These are phyloP conservation scores for Tenthredo distinguenda DNA, from an alignment of 2,888 invertebrate species.

Conservation along the genomic window DNA sequence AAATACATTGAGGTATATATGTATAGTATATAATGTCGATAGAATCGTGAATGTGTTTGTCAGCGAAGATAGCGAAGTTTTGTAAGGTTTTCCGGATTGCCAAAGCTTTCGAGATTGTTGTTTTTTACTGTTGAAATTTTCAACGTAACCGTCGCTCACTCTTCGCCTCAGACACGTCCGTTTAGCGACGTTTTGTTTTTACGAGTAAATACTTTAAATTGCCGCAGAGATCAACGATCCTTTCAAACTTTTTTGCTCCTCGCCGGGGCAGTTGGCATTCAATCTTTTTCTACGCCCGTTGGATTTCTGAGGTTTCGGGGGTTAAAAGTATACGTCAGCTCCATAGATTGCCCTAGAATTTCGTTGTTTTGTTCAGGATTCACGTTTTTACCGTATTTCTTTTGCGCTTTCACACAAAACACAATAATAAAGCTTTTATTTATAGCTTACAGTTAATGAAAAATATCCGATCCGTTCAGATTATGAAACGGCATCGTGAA, in stretches of 20 bases:
- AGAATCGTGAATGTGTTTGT: not conserved
- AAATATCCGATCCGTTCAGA: not conserved
- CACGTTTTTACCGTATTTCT: not conserved
- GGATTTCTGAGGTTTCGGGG: conserved; percentile 29
- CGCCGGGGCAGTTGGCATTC: conserved; percentile 20
- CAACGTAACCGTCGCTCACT: conserved; percentile 27
- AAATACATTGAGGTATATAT: not conserved
- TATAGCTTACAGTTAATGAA: not conserved
- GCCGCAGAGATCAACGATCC: conserved; percentile 32
- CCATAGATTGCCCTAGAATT: conserved; percentile 23
- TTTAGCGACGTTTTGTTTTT: conserved; percentile 38
- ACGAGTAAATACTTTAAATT: conserved; percentile 42
- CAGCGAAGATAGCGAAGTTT: not conserved
- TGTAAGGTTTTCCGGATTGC: not conserved
- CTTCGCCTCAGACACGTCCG: conserved; percentile 16
- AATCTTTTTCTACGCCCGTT: conserved; percentile 27
- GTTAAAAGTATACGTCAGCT: conserved; percentile 32
- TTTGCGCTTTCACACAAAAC: not conserved
- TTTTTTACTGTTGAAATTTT: conserved; percentile 34
- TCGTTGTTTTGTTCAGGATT: not conserved
- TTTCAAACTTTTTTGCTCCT: conserved; percentile 38
- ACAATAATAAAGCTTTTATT: not conserved
- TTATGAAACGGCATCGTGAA: not conserved
- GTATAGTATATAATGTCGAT: not conserved
- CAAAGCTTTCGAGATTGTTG: not conserved